Evolutionary conservation across 2,888 invertebrate genomes (phyloP), one percentile per base, ranked within the genome.

Genomic region (Andricus curvator): DNA sequence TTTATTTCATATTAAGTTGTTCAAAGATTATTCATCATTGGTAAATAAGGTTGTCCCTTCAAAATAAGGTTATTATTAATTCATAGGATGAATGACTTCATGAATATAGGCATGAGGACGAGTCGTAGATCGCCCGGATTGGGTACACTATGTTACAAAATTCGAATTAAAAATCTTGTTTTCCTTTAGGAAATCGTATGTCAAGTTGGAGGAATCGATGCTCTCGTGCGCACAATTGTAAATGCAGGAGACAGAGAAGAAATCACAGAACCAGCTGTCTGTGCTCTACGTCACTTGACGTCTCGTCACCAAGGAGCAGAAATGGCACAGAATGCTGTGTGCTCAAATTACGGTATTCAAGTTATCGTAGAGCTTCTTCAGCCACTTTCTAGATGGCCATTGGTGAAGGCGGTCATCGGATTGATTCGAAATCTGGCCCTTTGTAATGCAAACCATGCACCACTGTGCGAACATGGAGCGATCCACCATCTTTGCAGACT

Each of bases 191-290:
- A 94, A 88, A 96, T 96, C 3, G 97, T 97, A 9, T 98, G 98
- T 93, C 98, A 98, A 93, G 97, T 98, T 9, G 98, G 98, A 78
- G 99, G 99, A 44, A 98, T 99, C 81, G 99, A 99, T 92, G 98
- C 99, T 0, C 95, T 99, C 17, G 98, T 99, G 13, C 96, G 98
- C 86, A 99, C 99, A 8, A 98, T 97, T 87, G 96, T 97, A 81
- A 97, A 96, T 90, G 99, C 99, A 62, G 98, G 98, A n/a, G 98
- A 97, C 92, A 96, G 98, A 81, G 99, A 99, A 93, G 99, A 99
- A 93, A 99, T 99, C 90, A 99, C 99, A 2, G 99, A 99, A 93
- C 99, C 99, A n/a, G 99, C 99, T 1, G 98, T 99, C 17, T 99
- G 99, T 93, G 99, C 99, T 79, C 94, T 99, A 79, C 96, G 99